Conservation (phyloP, 2,797 vertebrate species). For the Typhlichthys subterraneus region DNA sequence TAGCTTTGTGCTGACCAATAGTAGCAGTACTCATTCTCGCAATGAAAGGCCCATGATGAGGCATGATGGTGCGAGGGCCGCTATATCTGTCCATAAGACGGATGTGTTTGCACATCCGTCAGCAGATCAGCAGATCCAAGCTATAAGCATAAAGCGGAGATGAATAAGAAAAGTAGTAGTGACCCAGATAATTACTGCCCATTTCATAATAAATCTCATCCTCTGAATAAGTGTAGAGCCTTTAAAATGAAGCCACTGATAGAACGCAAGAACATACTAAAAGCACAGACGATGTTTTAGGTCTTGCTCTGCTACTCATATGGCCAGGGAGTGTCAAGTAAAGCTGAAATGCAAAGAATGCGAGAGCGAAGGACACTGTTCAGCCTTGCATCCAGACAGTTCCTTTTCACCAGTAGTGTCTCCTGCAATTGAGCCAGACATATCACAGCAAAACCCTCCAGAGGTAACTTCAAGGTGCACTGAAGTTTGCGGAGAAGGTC, state of each 20-base stretch:
- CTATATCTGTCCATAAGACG: conserved; percentile 18
- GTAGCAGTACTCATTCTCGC: neutral
- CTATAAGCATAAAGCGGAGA: neutral
- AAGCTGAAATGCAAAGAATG: conserved; percentile 9
- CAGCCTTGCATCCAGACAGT: conserved; percentile 18
- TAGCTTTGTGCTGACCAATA: conserved; percentile 7
- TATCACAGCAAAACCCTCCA: too few species aligned
- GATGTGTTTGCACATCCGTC: conserved; percentile 16
- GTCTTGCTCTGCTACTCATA: conserved; percentile 12
- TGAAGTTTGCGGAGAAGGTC: neutral
- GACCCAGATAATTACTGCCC: conserved; percentile 2
- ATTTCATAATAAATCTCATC: conserved; percentile 24
- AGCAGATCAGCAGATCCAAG: neutral
- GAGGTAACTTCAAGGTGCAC: too few species aligned
- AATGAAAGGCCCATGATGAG: neutral
- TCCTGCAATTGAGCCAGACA: neutral
- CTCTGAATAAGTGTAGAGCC: conserved; percentile 5
- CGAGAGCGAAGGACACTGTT: conserved; percentile 12
- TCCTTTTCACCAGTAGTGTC: neutral
- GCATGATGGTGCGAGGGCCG: neutral
- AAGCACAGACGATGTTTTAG: conserved; percentile 14
- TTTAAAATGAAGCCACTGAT: conserved; percentile 20
- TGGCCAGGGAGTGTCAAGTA: conserved; percentile 15
- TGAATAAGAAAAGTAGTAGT: neutral
- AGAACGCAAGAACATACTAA: conserved; percentile 15